These are phyloP conservation scores for Ellobium chinense DNA, from an alignment of 2,888 invertebrate species.

Conservation along the genomic window DNA sequence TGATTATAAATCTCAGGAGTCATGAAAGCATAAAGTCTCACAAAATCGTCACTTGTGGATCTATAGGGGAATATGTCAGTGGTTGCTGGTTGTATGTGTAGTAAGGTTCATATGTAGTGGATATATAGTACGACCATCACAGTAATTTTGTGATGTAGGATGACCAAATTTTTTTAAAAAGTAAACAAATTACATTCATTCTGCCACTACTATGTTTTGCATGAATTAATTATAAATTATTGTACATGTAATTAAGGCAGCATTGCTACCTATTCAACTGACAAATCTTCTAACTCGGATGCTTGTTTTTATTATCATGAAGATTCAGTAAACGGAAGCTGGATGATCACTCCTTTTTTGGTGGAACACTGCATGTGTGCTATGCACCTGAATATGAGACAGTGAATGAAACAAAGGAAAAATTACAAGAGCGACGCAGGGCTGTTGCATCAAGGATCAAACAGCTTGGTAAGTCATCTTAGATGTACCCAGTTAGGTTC, in stretches of 20 bases:
- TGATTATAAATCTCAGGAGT: too few species aligned
- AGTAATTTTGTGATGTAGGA: too few species aligned
- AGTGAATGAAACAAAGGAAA: slow-evolving; percentile 86
- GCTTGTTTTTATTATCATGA: slow-evolving; percentile 21
- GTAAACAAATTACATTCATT: background rate
- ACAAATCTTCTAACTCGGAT: background rate
- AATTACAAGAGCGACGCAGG: slow-evolving; percentile 85
- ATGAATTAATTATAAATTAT: too few species aligned
- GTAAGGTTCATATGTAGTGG: too few species aligned
- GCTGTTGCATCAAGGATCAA: slow-evolving; percentile 81
- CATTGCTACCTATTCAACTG: background rate
- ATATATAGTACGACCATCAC: too few species aligned
- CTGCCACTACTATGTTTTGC: too few species aligned
- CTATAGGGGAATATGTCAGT: too few species aligned
- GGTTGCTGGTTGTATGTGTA: too few species aligned
- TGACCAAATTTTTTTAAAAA: background rate
- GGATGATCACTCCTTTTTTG: slow-evolving; percentile 92
- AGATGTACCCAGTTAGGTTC: too few species aligned
- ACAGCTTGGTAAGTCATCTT: slow-evolving; percentile 63
- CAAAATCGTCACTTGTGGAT: too few species aligned
- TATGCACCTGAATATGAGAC: slow-evolving; percentile 76
- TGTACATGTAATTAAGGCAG: background rate
- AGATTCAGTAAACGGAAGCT: slow-evolving; percentile 87
- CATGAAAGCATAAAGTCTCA: too few species aligned
- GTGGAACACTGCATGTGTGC: slow-evolving; percentile 90